phyloP scores from a whole-genome alignment of 1,140 invertebrate species.

The Heliconius eleuchia region DNA sequence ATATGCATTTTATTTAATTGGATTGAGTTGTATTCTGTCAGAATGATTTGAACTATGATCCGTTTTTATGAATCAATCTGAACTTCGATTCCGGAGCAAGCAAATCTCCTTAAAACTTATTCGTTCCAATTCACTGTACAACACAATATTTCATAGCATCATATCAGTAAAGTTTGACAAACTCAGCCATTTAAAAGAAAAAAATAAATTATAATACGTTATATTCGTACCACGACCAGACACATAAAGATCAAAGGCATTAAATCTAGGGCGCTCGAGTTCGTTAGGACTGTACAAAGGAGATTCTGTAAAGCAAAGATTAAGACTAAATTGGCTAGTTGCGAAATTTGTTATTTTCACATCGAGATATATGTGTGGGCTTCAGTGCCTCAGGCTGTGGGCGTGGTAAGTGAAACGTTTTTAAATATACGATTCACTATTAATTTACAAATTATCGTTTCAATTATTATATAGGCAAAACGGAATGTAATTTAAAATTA shows the following conservation, averaged over 20 bases:
- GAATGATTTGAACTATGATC: too few species aligned
- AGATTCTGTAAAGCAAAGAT: constrained; percentile 10
- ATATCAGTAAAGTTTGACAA: not conserved
- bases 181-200: not conserved
- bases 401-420: constrained; percentile 1
- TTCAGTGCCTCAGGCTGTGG: constrained; percentile 2
- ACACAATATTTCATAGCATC: not conserved
- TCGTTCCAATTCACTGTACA: too few species aligned
- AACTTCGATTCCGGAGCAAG: too few species aligned
- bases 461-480: too few species aligned
- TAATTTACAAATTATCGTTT: too few species aligned
- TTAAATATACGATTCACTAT: not conserved
- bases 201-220: not conserved
- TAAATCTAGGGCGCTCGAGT: constrained; percentile 31
- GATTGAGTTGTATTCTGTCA: too few species aligned
- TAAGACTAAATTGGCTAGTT: constrained; percentile 2
- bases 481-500: too few species aligned
- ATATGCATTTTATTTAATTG: too few species aligned
- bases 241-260: constrained; percentile 32
- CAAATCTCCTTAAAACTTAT: too few species aligned
- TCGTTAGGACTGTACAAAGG: constrained; percentile 29
- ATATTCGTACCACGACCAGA: not conserved
- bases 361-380: not conserved
- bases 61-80: too few species aligned
- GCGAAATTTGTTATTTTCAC: constrained; percentile 14